phyloP scores from a whole-genome alignment of 2,113 vertebrate genomes.

The Chrysochloris asiatica region DNA sequence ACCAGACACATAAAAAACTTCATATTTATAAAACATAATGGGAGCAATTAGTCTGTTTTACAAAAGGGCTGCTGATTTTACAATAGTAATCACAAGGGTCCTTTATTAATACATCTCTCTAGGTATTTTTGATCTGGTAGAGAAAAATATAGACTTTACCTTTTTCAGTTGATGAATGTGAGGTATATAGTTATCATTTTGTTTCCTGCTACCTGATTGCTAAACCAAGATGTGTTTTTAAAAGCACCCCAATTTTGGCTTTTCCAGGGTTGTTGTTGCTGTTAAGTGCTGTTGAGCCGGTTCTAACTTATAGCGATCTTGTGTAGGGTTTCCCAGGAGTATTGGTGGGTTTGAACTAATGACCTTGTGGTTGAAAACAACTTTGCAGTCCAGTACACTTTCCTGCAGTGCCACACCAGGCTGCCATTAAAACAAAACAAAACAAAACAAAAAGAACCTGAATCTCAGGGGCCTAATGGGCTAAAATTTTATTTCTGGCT shows the following conservation, averaged over 20 bases:
- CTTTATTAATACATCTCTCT: conserved; percentile 14
- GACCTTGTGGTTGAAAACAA: too few species aligned
- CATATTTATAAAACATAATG: conserved; percentile 14
- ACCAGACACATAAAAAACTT: not conserved
- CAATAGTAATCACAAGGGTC: not conserved
- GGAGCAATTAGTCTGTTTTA: not conserved
- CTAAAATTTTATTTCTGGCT: conserved; percentile 19
- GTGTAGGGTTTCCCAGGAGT: too few species aligned
- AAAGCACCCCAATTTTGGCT: not conserved
- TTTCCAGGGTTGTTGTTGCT: too few species aligned
- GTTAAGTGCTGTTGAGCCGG: too few species aligned
- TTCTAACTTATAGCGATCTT: too few species aligned
- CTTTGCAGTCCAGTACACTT: too few species aligned
- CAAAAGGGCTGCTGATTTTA: conserved; percentile 20
- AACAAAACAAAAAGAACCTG: not conserved
- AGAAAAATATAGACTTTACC: not conserved
- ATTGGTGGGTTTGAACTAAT: too few species aligned
- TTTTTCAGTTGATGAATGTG: not conserved
- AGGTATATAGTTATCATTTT: not conserved
- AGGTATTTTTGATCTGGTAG: not conserved
- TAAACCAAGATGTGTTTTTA: conserved; percentile 18
- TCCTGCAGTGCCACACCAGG: too few species aligned
- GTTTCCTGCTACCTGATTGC: not conserved
- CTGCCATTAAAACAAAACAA: too few species aligned
- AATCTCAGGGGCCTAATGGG: not conserved